Evolutionary conservation across 2,888 invertebrate species (phyloP), one percentile per base, ranked within the genome.

Genomic region (Trissolcus japonicus): DNA sequence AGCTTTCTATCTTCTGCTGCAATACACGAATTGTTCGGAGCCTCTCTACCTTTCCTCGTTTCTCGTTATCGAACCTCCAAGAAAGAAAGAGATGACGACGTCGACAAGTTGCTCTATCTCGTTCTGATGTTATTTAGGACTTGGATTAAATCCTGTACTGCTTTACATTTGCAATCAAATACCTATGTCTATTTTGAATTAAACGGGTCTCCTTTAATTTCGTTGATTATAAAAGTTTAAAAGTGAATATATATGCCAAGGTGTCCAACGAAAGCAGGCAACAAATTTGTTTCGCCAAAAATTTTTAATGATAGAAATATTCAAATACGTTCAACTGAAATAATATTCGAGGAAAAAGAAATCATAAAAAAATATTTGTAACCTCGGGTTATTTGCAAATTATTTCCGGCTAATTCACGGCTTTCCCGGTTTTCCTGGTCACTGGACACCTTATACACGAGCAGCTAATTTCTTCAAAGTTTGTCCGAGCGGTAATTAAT

Each of bases 101-200:
- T 72, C 78, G 75, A 80, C 78, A 76, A 76, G 57, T 72, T 54
- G 63, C 54, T 65, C 46, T 19, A 21, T 80, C 78, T 80, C 77
- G 56, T 81, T 85, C 81, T 83, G 83, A 85, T 84, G 83, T 83
- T 84, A 86, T 86, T 84, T 84, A 82, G 81, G 82, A 81, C 75
- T 83, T 79, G 83, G 84, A 86, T 86, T 85, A 84, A 86, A 86
- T 79, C 83, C 71, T 84, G 84, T 84, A 83, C 82, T 72, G 79
- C 66, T 76, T 67, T 78, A 78, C 80, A 80, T 79, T 80, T 79
- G 79, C 80, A 79, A 82, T 82, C 80, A 73, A 80, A 80, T 75
- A 76, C 67, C 69, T 75, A 78, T 75, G 67, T 74, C 71, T 73
- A 60, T 72, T 69, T 72, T 77, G 72, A 72, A 77, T 72, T 68